These are phyloP conservation scores for Trissoscelio sp. DNA, from an alignment of 2,888 invertebrate genomes.

Conservation along the genomic window DNA sequence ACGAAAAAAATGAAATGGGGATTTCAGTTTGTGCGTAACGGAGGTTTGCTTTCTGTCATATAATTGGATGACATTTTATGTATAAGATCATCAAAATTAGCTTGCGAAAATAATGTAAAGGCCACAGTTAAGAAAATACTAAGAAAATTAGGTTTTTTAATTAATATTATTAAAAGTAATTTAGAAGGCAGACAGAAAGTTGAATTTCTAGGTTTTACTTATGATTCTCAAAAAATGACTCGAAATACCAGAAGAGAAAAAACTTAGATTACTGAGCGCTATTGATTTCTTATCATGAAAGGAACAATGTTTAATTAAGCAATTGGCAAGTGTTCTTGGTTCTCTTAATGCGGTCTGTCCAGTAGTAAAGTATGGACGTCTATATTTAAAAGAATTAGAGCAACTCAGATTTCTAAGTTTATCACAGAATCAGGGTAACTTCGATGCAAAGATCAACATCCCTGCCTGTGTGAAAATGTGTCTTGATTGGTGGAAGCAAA, in stretches of 20 bases:
- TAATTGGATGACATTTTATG: slow-evolving; percentile 10
- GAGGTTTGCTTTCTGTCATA: slow-evolving; percentile 12
- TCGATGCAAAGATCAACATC: background rate
- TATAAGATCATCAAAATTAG: background rate
- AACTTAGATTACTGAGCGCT: slow-evolving; percentile 1
- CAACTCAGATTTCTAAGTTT: background rate
- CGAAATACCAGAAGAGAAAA: slow-evolving; percentile 19
- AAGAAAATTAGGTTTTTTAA: background rate
- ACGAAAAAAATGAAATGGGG: slow-evolving; percentile 42
- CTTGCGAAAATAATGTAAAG: background rate
- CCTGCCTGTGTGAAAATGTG: background rate
- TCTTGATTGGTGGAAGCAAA: background rate
- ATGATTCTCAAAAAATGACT: slow-evolving; percentile 20
- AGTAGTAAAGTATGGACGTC: background rate
- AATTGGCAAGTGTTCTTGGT: slow-evolving; percentile 33
- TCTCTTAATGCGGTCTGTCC: slow-evolving; percentile 4
- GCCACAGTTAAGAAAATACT: too few relatives aligned
- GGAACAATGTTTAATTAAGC: slow-evolving; percentile 44
- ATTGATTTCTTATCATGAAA: slow-evolving; percentile 3
- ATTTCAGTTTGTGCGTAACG: slow-evolving; percentile 7
- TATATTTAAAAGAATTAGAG: slow-evolving; percentile 6
- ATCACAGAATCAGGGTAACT: background rate
- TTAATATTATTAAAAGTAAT: background rate
- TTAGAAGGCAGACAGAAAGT: background rate
- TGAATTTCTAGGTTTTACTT: background rate